A percentile compares a stretch with the other conserved stretches of the same genome.
Evolutionary conservation across 2,797 vertebrate species (phyloP).

Genomic region (Pampus argenteus): DNA sequence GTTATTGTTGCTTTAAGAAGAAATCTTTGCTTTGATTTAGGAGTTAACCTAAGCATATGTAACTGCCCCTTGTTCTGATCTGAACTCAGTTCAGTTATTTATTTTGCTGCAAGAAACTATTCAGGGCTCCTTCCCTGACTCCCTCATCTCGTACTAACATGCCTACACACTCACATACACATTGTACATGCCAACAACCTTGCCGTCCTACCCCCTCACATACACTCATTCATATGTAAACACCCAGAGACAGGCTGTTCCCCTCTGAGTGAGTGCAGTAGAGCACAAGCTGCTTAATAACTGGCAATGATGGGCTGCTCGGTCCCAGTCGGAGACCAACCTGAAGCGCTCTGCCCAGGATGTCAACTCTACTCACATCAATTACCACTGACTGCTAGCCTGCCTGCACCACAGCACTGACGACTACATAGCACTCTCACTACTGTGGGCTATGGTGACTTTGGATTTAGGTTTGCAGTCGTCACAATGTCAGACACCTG

Average conservation of each 20-base stretch:
- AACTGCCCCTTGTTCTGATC: constrained; percentile 17
- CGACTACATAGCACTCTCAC: constrained; percentile 70
- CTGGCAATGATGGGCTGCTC: constrained; percentile 86
- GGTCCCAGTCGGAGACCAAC: constrained; percentile 84
- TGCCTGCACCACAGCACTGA: constrained; percentile 67
- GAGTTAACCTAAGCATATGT: constrained; percentile 8
- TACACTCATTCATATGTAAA: constrained; percentile 73
- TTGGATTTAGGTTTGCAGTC: constrained; percentile 65
- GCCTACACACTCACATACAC: constrained; percentile 7
- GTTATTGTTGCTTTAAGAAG: background rate
- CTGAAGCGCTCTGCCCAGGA: constrained; percentile 84
- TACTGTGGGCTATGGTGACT: constrained; percentile 66
- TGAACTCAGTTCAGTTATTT: constrained; percentile 29
- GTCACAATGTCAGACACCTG: constrained; percentile 71
- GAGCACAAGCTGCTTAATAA: constrained; percentile 85
- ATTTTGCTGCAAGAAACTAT: constrained; percentile 35
- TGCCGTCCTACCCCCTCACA: constrained; percentile 29
- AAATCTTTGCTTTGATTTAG: constrained; percentile 20
- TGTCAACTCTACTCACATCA: constrained; percentile 86
- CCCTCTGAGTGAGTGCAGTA: constrained; percentile 76
- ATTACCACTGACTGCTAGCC: constrained; percentile 80
- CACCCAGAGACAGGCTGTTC: constrained; percentile 69
- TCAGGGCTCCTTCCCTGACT: constrained; percentile 17
- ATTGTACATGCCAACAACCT: constrained; percentile 28
- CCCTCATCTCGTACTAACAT: constrained; percentile 8